Conservation (phyloP, 2,797 vertebrate species). For the Alauda arvensis region DNA sequence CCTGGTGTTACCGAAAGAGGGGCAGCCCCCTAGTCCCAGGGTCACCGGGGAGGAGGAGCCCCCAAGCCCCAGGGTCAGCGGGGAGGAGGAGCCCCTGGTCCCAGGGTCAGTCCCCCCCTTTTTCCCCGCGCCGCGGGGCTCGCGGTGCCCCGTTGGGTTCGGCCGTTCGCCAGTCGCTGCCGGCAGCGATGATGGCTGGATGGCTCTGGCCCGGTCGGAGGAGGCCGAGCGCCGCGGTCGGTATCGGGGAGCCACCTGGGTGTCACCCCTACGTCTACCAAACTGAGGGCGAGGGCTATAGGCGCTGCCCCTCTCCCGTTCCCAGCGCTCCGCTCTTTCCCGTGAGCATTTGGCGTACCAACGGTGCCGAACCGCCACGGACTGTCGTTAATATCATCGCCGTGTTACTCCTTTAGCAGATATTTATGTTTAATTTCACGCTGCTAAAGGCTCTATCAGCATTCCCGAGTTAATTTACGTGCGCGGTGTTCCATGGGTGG, state of each 20-base stretch:
- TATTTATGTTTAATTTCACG: not conserved
- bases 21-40: not conserved
- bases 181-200: not conserved
- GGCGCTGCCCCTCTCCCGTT: rapidly evolving
- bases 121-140: not conserved
- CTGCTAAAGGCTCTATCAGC: not conserved
- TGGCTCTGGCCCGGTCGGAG: not conserved
- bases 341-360: rapidly evolving
- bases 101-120: not conserved
- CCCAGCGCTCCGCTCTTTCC: rapidly evolving
- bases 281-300: not conserved
- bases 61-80: not conserved
- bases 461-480: rapidly evolving
- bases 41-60: not conserved
- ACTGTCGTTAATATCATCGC: not conserved
- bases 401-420: too few species aligned
- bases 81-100: not conserved
- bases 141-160: not conserved
- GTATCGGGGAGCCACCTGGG: not conserved
- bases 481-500: rapidly evolving
- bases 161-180: slow-evolving; percentile 20
- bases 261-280: not conserved
- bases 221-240: not conserved
- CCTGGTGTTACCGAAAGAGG: not conserved
- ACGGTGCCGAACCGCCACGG: not conserved